These are phyloP conservation scores for Pseudomyrmex flavicornis DNA, from an alignment of 1,140 invertebrate genomes.

Conservation along the genomic window DNA sequence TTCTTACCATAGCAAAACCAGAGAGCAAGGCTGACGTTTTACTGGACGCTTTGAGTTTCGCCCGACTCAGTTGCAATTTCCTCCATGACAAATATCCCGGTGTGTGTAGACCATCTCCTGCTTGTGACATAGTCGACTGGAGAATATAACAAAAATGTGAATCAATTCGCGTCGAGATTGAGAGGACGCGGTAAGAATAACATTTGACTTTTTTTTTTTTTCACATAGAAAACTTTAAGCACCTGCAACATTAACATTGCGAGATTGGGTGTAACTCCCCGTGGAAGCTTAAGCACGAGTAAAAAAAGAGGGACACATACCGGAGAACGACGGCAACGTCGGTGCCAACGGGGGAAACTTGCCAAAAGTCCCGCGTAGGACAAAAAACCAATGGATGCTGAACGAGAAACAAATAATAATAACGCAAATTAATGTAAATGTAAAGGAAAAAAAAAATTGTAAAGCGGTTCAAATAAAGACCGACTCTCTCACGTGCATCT, in stretches of 20 bases:
- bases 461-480: neutral
- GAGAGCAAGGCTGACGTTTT: constrained; percentile 98
- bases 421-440: constrained; percentile 65
- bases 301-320: constrained; percentile 70
- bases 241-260: constrained; percentile 19
- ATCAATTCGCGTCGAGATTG: constrained; percentile 9
- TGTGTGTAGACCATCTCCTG: constrained; percentile 91
- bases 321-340: constrained; percentile 79
- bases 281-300: constrained; percentile 54
- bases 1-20: constrained; percentile 97
- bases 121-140: constrained; percentile 88
- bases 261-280: neutral
- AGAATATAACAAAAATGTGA: constrained; percentile 34
- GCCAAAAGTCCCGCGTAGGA: constrained; percentile 80
- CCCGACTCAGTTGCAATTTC: constrained; percentile 95
- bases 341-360: constrained; percentile 81
- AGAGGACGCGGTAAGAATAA: neutral
- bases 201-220: no score
- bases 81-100: constrained; percentile 95
- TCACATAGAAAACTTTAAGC: neutral
- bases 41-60: constrained; percentile 98
- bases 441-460: neutral
- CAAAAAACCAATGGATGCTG: constrained; percentile 83
- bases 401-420: constrained; percentile 82
- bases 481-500: constrained; percentile 5